phyloP scores from a whole-genome alignment of 2,888 invertebrate species.

The Callyntrura sp. region DNA sequence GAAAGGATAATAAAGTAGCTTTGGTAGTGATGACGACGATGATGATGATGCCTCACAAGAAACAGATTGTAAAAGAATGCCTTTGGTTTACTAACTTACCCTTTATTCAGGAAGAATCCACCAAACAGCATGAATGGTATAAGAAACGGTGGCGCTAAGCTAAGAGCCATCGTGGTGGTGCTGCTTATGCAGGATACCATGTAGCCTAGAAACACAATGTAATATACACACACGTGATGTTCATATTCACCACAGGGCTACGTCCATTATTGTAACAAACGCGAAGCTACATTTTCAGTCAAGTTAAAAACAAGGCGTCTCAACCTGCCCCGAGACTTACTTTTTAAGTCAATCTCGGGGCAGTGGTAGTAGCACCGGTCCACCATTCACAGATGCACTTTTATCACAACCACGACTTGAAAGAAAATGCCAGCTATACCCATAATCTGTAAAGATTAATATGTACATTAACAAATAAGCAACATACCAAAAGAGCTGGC shows the following conservation, averaged over 20 bases:
- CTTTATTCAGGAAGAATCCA: conserved; percentile 97
- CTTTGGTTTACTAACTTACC: conserved; percentile 87
- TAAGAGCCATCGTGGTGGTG: conserved; percentile 90
- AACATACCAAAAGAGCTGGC: conserved; percentile 95
- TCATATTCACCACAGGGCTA: conserved; percentile 83
- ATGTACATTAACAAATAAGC: too few relatives aligned
- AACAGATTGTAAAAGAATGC: neutral
- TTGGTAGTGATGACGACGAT: too few relatives aligned
- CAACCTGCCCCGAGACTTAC: conserved; percentile 21
- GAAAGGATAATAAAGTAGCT: too few relatives aligned
- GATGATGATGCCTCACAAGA: neutral
- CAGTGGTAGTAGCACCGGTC: neutral
- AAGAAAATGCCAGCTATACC: neutral
- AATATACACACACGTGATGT: conserved; percentile 81
- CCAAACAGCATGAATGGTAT: conserved; percentile 97
- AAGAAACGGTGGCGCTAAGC: conserved; percentile 95
- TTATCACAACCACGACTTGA: neutral
- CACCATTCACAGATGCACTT: neutral
- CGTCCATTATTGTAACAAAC: neutral
- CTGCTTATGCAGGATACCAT: conserved; percentile 93
- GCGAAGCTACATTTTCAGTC: too few relatives aligned
- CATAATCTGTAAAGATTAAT: neutral
- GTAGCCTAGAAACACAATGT: too few relatives aligned
- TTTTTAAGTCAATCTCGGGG: neutral
- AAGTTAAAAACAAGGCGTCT: neutral